Percentiles rank a stretch among this genome's conserved stretches.
Evolutionary conservation across 2,113 vertebrate genomes (phyloP).

Genomic region (Bungarus multicinctus): DNA sequence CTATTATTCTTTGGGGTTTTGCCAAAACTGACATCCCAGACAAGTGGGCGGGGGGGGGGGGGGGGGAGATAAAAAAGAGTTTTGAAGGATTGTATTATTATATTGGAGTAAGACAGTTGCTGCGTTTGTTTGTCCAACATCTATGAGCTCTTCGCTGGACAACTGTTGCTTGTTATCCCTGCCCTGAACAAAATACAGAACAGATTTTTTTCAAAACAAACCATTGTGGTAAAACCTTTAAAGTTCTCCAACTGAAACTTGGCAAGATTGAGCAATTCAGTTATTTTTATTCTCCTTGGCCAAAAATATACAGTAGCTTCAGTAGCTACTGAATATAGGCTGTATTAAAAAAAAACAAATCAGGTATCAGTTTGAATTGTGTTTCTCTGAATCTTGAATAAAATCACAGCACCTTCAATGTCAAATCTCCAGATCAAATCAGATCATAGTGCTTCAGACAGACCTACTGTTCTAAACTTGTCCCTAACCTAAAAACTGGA

Average conservation of each 20-base stretch:
- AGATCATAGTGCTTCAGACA: neutral
- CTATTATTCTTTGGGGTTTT: neutral
- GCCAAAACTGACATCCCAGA: neutral
- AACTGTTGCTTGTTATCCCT: neutral
- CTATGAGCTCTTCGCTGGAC: neutral
- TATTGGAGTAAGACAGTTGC: neutral
- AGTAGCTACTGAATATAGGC: neutral
- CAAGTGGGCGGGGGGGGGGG: neutral
- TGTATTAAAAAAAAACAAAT: neutral
- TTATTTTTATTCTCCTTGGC: neutral
- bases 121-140: neutral
- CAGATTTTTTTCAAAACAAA: neutral
- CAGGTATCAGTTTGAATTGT: neutral
- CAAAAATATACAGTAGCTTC: neutral
- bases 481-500: slow-evolving; percentile 6
- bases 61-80: neutral
- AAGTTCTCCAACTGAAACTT: neutral
- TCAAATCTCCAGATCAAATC: neutral
- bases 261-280: neutral
- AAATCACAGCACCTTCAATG: neutral
- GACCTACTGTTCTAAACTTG: neutral
- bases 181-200: neutral
- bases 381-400: neutral
- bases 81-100: neutral
- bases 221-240: neutral